These are phyloP conservation scores for Harmothoe impar DNA, from an alignment of 2,888 invertebrate species.

Conservation along the genomic window DNA sequence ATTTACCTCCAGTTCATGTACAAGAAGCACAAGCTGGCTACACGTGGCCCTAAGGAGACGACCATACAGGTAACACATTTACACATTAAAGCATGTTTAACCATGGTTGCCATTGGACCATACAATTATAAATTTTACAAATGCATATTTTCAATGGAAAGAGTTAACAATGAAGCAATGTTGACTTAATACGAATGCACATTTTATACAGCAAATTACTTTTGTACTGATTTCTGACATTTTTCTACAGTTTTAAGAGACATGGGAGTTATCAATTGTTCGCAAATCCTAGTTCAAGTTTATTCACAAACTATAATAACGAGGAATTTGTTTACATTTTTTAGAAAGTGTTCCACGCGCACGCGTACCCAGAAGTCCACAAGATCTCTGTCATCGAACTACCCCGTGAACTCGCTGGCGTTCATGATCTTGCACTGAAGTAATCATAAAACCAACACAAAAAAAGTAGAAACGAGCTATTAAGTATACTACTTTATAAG, in stretches of 20 bases:
- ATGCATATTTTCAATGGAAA: too few relatives aligned
- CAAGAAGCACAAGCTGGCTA: slow-evolving; percentile 56
- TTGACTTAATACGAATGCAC: too few relatives aligned
- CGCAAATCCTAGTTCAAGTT: too few relatives aligned
- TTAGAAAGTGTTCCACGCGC: slow-evolving; percentile 51
- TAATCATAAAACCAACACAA: not conserved
- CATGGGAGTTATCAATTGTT: too few relatives aligned
- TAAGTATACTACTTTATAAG: not conserved
- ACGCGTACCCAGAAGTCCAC: slow-evolving; percentile 55
- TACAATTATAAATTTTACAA: too few relatives aligned
- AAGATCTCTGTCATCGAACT: slow-evolving; percentile 60
- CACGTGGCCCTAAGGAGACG: slow-evolving; percentile 9
- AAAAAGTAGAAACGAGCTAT: not conserved
- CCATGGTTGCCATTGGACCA: too few relatives aligned
- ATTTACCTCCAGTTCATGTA: slow-evolving; percentile 49
- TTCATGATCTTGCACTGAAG: not conserved
- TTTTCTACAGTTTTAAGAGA: too few relatives aligned
- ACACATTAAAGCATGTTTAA: too few relatives aligned
- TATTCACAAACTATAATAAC: too few relatives aligned
- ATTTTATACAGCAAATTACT: too few relatives aligned
- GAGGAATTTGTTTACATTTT: not conserved
- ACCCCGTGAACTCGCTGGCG: not conserved
- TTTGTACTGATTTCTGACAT: too few relatives aligned
- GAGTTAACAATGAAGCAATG: too few relatives aligned
- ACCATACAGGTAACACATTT: not conserved